These are phyloP conservation scores for Cepaea nemoralis DNA, from an alignment of 1,140 invertebrate genomes.

Conservation along the genomic window DNA sequence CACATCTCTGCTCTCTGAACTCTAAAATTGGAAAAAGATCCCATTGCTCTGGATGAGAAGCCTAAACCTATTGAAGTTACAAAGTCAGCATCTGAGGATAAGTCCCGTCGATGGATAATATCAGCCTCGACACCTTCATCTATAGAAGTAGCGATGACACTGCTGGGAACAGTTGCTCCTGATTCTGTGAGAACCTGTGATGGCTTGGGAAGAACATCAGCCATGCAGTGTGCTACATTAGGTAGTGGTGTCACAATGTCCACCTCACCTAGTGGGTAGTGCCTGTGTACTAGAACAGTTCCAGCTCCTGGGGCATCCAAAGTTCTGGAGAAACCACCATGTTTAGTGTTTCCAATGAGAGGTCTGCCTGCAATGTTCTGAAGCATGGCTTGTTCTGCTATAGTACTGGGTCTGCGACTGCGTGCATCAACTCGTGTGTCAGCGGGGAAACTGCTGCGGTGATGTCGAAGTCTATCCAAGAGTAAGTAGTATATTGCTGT, in stretches of 20 bases:
- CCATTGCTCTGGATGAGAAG: neutral
- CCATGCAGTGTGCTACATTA: constrained; percentile 52
- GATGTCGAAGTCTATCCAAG: constrained; percentile 81
- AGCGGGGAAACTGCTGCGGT: constrained; percentile 68
- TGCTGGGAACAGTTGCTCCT: constrained; percentile 42
- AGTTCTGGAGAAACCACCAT: constrained; percentile 62
- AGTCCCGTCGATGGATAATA: constrained; percentile 58
- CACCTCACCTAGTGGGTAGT: constrained; percentile 32
- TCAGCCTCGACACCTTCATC: constrained; percentile 74
- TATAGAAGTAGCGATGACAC: constrained; percentile 70
- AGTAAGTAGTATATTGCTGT: constrained; percentile 94
- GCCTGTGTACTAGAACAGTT: neutral
- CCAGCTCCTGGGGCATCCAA: constrained; percentile 57
- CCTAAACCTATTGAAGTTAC: neutral
- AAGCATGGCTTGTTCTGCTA: constrained; percentile 81
- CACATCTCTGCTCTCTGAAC: constrained; percentile 50
- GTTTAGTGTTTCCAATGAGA: constrained; percentile 55
- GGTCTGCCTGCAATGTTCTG: constrained; percentile 70
- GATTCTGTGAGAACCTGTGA: neutral
- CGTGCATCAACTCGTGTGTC: constrained; percentile 62
- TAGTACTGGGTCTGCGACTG: constrained; percentile 79
- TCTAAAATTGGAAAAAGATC: neutral
- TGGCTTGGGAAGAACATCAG: constrained; percentile 53
- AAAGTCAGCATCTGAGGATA: neutral
- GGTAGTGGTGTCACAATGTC: constrained; percentile 44